Conservation (phyloP, 2,797 vertebrate species). For the Thalassophryne amazonica region DNA sequence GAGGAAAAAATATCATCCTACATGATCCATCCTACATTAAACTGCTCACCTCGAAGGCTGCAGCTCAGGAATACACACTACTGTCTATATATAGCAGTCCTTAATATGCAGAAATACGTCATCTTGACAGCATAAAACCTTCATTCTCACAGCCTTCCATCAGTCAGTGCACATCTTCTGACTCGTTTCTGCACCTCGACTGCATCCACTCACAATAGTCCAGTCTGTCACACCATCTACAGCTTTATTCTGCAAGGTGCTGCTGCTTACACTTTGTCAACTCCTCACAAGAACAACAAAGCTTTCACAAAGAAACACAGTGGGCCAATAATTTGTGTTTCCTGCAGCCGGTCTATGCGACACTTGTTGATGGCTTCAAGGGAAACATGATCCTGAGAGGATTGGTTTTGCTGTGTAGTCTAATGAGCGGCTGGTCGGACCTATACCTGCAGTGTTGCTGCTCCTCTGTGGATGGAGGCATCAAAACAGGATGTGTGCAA, state of each 20-base stretch:
- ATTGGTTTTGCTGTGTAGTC: slow-evolving; percentile 63
- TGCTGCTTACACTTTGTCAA: slow-evolving; percentile 46
- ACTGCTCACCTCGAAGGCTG: slow-evolving; percentile 13
- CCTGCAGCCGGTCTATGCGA: slow-evolving; percentile 48
- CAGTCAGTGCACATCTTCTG: slow-evolving; percentile 19
- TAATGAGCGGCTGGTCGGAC: slow-evolving; percentile 63
- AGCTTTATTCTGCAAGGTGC: slow-evolving; percentile 24
- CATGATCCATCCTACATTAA: slow-evolving; percentile 17
- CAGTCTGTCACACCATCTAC: slow-evolving; percentile 37
- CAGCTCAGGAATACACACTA: slow-evolving; percentile 18
- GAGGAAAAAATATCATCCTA: too few relatives aligned
- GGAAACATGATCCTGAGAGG: slow-evolving; percentile 58
- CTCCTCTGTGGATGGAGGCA: slow-evolving; percentile 54
- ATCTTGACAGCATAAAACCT: slow-evolving; percentile 45
- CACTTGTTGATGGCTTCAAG: slow-evolving; percentile 56
- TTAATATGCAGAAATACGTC: slow-evolving; percentile 56
- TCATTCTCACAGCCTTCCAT: slow-evolving; percentile 6
- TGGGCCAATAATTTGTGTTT: slow-evolving; percentile 52
- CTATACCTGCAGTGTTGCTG: slow-evolving; percentile 40
- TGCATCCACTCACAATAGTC: slow-evolving; percentile 21
- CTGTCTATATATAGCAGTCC: slow-evolving; percentile 56
- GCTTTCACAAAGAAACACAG: slow-evolving; percentile 36
- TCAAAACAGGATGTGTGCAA: slow-evolving; percentile 49
- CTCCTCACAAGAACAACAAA: slow-evolving; percentile 8
- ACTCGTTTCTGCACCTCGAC: slow-evolving; percentile 14